Conservation (phyloP, 1,140 invertebrate genomes). For the Pseudomyrmex concolor region DNA sequence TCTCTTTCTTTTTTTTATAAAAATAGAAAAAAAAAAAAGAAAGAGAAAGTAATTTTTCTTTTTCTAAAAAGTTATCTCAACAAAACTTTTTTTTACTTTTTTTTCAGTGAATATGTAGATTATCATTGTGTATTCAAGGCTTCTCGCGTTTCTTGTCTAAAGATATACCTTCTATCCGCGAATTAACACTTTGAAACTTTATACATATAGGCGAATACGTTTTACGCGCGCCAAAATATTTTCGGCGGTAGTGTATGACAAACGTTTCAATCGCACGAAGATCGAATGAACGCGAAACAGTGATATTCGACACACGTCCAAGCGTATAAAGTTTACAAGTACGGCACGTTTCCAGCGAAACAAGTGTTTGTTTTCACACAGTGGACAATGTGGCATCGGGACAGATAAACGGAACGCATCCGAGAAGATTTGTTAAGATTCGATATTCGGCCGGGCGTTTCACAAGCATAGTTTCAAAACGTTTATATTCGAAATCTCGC, state of each 20-base stretch:
- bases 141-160: neutral
- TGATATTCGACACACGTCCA: constrained; percentile 27
- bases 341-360: neutral
- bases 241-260: neutral
- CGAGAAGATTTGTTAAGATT: constrained; percentile 41
- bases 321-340: constrained; percentile 37
- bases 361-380: neutral
- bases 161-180: neutral
- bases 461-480: neutral
- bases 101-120: neutral
- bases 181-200: constrained; percentile 38
- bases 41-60: too few relatives aligned
- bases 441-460: neutral
- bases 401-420: constrained; percentile 10
- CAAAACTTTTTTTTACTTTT: too few relatives aligned
- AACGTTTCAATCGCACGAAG: constrained; percentile 37
- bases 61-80: too few relatives aligned
- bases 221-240: constrained; percentile 14
- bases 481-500: constrained; percentile 19
- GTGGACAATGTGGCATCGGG: neutral
- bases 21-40: too few relatives aligned
- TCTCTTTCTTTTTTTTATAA: neutral
- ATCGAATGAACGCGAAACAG: constrained; percentile 35
- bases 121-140: neutral
- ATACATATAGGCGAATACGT: neutral